These are phyloP conservation scores for Ibycter americanus DNA, from an alignment of 2,797 vertebrate species.

Conservation along the genomic window DNA sequence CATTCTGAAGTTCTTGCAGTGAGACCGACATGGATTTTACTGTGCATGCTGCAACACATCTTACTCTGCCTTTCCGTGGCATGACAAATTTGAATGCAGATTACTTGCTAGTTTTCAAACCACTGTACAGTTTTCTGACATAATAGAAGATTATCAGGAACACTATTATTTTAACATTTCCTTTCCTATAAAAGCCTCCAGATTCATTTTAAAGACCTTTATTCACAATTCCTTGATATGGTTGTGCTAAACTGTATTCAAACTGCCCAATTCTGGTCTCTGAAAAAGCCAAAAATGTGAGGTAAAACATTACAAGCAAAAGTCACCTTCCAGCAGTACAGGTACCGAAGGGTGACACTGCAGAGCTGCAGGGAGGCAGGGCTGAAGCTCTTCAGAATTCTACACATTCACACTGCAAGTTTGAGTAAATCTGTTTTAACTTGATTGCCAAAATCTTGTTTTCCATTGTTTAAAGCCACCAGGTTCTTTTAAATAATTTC, in stretches of 20 bases:
- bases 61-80: neutral
- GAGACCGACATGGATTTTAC: neutral
- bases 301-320: neutral
- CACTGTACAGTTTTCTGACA: neutral
- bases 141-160: neutral
- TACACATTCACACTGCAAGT: neutral
- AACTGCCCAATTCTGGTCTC: neutral
- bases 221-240: accelerated
- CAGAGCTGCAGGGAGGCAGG: neutral
- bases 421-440: neutral
- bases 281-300: neutral
- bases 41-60: accelerated
- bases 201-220: neutral
- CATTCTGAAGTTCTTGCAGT: neutral
- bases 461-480: neutral
- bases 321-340: neutral
- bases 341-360: neutral
- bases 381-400: neutral
- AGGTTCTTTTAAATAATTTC: neutral
- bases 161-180: neutral
- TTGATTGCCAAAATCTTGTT: neutral
- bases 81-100: neutral
- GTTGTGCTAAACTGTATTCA: neutral
- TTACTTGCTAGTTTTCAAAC: neutral
- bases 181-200: neutral